phyloP scores from a whole-genome alignment of 2,113 vertebrate genomes.

The Cercopithecus mona region DNA sequence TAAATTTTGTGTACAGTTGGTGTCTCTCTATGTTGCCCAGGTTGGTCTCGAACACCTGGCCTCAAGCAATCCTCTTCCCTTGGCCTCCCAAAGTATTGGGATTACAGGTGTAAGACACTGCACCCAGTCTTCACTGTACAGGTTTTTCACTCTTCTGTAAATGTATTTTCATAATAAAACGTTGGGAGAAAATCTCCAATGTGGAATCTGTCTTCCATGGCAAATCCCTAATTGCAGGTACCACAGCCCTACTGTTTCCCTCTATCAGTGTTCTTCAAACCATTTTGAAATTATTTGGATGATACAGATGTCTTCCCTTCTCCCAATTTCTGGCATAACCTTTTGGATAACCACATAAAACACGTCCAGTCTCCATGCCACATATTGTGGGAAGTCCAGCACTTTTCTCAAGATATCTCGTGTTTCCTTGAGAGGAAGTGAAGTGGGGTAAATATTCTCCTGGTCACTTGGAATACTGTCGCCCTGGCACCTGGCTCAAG shows the following conservation, averaged over 20 bases:
- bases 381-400: too few species aligned
- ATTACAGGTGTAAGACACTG: too few species aligned
- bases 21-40: too few species aligned
- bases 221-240: neutral
- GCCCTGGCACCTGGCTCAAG: neutral
- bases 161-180: neutral
- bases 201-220: neutral
- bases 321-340: neutral
- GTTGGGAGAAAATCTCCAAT: neutral
- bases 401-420: fast-evolving
- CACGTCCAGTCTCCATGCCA: neutral
- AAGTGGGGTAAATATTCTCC: neutral
- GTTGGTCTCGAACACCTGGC: too few species aligned
- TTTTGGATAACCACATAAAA: too few species aligned
- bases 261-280: neutral
- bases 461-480: too few species aligned
- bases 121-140: too few species aligned
- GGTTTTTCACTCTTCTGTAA: neutral
- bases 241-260: neutral
- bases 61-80: too few species aligned
- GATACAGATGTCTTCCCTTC: neutral
- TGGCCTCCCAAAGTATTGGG: too few species aligned
- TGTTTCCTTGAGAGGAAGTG: neutral
- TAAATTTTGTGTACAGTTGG: too few species aligned
- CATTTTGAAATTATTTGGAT: too few species aligned